Evolutionary conservation across 2,113 vertebrate genomes (phyloP).

Genomic region (Catharus fuscescens): DNA sequence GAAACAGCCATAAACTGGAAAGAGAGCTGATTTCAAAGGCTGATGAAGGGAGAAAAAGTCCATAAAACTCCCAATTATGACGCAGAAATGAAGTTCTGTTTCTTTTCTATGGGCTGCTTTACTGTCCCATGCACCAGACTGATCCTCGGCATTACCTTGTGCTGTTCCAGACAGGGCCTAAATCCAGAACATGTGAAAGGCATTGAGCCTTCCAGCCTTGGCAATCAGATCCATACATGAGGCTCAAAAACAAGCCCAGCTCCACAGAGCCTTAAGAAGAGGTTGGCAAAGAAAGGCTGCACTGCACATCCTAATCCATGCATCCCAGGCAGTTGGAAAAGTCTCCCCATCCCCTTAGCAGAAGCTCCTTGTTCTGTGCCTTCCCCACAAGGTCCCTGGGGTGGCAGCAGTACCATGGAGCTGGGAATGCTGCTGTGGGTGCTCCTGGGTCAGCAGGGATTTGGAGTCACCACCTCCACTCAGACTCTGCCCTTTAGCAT

Average conservation of each 20-base stretch:
- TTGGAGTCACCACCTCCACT: background rate
- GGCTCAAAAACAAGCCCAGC: background rate
- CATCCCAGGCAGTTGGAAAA: background rate
- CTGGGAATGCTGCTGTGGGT: background rate
- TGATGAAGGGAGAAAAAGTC: constrained; percentile 8
- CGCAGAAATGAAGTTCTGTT: background rate
- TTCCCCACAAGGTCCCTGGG: fast-evolving
- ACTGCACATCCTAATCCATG: background rate
- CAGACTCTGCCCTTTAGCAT: background rate
- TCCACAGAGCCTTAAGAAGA: background rate
- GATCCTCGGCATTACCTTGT: background rate
- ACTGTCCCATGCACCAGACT: background rate
- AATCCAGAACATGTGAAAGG: constrained; percentile 43
- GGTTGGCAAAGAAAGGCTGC: background rate
- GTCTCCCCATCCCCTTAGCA: background rate
- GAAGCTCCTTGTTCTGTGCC: background rate
- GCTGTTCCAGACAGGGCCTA: background rate
- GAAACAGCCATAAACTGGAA: background rate
- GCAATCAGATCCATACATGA: background rate
- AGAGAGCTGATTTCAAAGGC: background rate
- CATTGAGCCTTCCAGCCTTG: background rate
- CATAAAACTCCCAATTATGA: constrained; percentile 6
- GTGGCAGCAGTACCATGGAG: background rate
- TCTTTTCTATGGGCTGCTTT: background rate
- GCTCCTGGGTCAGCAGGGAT: background rate